Evolutionary conservation across 2,888 invertebrate species (phyloP).

Genomic region (Pandemis cinnamomeana): DNA sequence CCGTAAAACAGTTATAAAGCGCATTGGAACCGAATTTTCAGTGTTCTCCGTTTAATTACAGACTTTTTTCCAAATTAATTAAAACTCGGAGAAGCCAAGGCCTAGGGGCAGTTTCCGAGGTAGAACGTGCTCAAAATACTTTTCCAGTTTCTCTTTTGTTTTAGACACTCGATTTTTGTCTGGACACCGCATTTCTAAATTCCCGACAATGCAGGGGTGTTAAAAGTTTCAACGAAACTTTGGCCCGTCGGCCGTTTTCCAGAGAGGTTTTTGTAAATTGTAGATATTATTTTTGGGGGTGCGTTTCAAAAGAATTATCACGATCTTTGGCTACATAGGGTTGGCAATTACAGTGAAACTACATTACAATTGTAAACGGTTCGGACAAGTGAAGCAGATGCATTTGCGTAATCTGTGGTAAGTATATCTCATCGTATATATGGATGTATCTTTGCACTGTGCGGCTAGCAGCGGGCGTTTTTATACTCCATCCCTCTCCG

Average conservation of each 20-base stretch:
- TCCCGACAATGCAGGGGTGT: conserved; percentile 23
- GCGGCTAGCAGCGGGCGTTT: too few relatives aligned
- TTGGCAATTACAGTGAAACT: background rate
- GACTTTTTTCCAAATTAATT: conserved; percentile 73
- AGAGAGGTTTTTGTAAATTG: background rate
- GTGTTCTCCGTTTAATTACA: conserved; percentile 31
- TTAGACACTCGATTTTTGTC: conserved; percentile 62
- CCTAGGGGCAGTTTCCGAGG: conserved; percentile 54
- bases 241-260: conserved; percentile 8
- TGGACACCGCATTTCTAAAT: conserved; percentile 55
- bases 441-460: too few relatives aligned
- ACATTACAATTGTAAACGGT: too few relatives aligned
- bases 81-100: conserved; percentile 64
- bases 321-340: background rate
- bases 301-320: background rate
- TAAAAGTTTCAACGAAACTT: conserved; percentile 2
- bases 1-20: conserved; percentile 22
- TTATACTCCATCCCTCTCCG: too few relatives aligned
- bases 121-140: conserved; percentile 79
- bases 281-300: background rate
- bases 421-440: too few relatives aligned
- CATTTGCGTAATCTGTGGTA: too few relatives aligned
- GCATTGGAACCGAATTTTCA: conserved; percentile 19
- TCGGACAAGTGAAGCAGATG: too few relatives aligned
- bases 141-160: conserved; percentile 62